Evolutionary conservation across 2,888 invertebrate genomes (phyloP).

Genomic region (Cheilosia soror): DNA sequence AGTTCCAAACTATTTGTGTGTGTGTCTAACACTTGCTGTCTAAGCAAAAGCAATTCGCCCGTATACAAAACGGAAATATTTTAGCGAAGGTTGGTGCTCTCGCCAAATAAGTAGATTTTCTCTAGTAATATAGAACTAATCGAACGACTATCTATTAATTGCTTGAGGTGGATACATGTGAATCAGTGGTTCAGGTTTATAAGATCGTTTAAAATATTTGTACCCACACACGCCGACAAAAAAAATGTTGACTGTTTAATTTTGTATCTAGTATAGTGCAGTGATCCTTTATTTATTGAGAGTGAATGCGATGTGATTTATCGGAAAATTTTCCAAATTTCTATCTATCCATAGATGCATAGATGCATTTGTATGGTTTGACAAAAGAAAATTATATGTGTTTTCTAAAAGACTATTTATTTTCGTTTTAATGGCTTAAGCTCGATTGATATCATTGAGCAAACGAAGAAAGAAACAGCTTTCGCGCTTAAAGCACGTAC

Average conservation of each 20-base stretch:
- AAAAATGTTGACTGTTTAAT: neutral
- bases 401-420: constrained; percentile 52
- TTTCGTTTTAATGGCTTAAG: constrained; percentile 54
- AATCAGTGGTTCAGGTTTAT: neutral
- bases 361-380: neutral
- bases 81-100: constrained; percentile 35
- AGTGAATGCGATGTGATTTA: constrained; percentile 16
- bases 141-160: constrained; percentile 2
- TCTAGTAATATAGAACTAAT: constrained; percentile 4
- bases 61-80: constrained; percentile 44
- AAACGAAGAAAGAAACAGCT: constrained; percentile 61
- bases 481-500: constrained; percentile 70
- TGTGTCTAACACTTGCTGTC: constrained; percentile 23
- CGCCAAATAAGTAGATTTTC: constrained; percentile 31
- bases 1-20: constrained; percentile 32
- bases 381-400: constrained; percentile 21
- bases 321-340: neutral
- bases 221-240: constrained; percentile 20
- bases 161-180: neutral
- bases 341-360: neutral
- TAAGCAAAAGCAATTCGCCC: constrained; percentile 2
- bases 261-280: neutral
- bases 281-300: constrained; percentile 9
- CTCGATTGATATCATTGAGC: constrained; percentile 56
- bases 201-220: neutral